Evolutionary conservation across 2,888 invertebrate genomes (phyloP).

Genomic region (Hemithea aestivaria): DNA sequence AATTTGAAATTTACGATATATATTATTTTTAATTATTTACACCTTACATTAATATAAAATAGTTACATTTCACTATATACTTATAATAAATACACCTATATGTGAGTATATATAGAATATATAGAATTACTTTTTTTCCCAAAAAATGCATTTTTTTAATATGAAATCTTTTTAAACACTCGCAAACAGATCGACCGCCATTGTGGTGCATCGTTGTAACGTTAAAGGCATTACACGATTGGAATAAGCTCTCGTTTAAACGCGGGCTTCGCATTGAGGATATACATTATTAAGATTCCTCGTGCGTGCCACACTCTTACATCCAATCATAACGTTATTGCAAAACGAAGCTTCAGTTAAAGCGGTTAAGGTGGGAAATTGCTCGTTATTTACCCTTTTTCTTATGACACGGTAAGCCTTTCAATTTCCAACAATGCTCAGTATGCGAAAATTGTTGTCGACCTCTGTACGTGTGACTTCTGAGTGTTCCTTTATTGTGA

Average conservation of each 20-base stretch:
- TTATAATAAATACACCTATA: no score
- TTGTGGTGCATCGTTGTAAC: no score
- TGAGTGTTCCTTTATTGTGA: conserved; percentile 34
- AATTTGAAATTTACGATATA: no score
- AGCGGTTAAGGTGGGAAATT: conserved; percentile 1
- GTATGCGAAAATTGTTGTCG: conserved; percentile 65
- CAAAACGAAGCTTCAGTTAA: conserved; percentile 7
- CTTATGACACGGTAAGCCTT: conserved; percentile 50
- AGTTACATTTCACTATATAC: no score
- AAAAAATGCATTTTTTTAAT: no score
- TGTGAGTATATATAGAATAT: no score
- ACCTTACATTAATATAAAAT: no score
- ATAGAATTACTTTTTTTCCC: no score
- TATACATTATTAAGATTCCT: conserved; percentile 56
- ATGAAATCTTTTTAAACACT: no score
- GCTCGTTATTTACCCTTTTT: conserved; percentile 10
- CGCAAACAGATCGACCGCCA: no score
- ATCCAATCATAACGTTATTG: background rate
- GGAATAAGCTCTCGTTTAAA: conserved; percentile 30
- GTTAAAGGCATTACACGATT: no score
- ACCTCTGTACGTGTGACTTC: conserved; percentile 57
- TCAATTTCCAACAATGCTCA: conserved; percentile 62
- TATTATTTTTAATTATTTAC: no score
- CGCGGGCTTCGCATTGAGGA: conserved; percentile 37
- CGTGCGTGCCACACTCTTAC: conserved; percentile 34